Conservation (phyloP, 2,888 invertebrate genomes). For the Drosophila hawaiiensis region DNA sequence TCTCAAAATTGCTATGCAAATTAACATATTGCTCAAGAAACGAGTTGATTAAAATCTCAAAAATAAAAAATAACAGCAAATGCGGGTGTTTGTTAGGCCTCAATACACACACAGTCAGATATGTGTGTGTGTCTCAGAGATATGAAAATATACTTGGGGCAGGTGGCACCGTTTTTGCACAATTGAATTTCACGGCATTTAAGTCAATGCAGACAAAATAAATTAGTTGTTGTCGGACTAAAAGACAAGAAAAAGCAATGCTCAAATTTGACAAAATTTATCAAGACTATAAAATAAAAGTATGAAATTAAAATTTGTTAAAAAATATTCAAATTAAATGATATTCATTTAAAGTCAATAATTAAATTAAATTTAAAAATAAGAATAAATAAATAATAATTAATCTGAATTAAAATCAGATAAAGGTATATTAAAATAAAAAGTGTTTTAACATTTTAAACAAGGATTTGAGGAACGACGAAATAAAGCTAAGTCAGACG, state of each 20-base stretch:
- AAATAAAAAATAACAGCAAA: conserved; percentile 47
- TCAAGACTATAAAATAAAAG: neutral
- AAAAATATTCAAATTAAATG: neutral
- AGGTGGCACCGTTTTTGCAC: conserved; percentile 22
- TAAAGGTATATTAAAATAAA: neutral
- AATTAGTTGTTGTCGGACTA: neutral
- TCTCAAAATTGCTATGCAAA: conserved; percentile 42
- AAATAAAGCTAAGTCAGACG: no score
- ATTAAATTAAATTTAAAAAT: neutral
- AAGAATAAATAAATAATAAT: neutral
- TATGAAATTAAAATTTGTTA: neutral
- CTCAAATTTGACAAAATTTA: neutral
- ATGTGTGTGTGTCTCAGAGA: neutral
- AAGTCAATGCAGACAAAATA: conserved; percentile 31
- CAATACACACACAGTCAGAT: neutral
- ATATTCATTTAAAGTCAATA: neutral
- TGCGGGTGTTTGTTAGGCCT: conserved; percentile 32
- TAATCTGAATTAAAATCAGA: neutral
- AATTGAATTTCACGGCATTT: conserved; percentile 84
- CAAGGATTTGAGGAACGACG: neutral
- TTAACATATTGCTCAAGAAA: conserved; percentile 63
- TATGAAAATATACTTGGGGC: conserved; percentile 6
- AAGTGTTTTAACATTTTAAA: neutral
- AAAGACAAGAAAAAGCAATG: rapidly evolving
- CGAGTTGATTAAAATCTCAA: conserved; percentile 58